Evolutionary conservation across 2,113 vertebrate species (phyloP).

Genomic region (Cavia porcellus): DNA sequence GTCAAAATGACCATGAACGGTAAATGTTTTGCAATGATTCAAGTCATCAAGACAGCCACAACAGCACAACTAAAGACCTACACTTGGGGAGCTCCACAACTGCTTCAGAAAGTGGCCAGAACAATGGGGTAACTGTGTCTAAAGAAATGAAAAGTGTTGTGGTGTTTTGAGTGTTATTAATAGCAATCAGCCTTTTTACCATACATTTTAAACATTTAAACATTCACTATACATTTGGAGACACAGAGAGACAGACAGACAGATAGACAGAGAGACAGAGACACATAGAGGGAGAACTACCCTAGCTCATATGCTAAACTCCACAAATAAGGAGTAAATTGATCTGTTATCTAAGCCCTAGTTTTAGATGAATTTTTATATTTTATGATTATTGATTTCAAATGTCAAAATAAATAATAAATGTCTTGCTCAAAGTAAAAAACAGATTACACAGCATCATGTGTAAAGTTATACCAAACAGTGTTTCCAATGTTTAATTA

Average conservation of each 20-base stretch:
- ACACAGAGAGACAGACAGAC: background rate
- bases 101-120: background rate
- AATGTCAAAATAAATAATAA: conserved; percentile 13
- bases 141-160: background rate
- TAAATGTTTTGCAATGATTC: background rate
- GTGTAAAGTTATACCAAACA: background rate
- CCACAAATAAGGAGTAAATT: background rate
- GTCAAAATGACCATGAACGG: background rate
- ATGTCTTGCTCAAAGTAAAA: conserved; percentile 1
- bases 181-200: background rate
- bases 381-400: background rate
- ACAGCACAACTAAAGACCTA: background rate
- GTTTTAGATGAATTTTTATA: background rate
- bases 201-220: background rate
- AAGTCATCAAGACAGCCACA: background rate
- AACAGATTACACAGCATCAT: conserved; percentile 17
- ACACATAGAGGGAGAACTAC: background rate
- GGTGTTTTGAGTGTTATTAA: background rate
- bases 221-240: background rate
- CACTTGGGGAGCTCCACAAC: background rate
- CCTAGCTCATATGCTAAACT: background rate
- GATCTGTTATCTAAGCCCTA: background rate
- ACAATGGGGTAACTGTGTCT: background rate
- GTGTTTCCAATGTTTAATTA: conserved; percentile 39
- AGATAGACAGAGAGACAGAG: background rate